These are phyloP conservation scores for Dolomedes plantarius DNA, from an alignment of 2,888 invertebrate species.

Conservation along the genomic window DNA sequence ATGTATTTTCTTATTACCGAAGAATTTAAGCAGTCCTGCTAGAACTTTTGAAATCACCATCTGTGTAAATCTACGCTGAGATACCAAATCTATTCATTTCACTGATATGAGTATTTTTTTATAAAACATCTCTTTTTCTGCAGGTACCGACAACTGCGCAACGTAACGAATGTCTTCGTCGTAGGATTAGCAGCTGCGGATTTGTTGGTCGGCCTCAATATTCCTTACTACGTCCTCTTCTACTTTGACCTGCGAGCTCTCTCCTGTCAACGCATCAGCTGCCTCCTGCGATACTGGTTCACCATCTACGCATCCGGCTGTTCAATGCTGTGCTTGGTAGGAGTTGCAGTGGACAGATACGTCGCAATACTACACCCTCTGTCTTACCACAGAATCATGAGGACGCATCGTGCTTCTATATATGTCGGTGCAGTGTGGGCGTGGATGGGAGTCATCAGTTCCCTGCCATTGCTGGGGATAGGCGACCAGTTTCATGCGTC, in stretches of 20 bases:
- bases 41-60: no score
- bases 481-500: slow-evolving; percentile 58
- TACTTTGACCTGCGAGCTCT: slow-evolving; percentile 73
- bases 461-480: slow-evolving; percentile 72
- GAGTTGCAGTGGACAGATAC: slow-evolving; percentile 73
- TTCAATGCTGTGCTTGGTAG: slow-evolving; percentile 73
- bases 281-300: slow-evolving; percentile 73
- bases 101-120: no score
- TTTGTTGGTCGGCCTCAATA: slow-evolving; percentile 72
- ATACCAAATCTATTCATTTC: no score
- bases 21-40: no score
- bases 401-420: slow-evolving; percentile 49
- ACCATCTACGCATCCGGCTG: slow-evolving; percentile 72
- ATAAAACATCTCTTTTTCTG: background rate
- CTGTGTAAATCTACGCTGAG: no score
- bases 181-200: slow-evolving; percentile 73
- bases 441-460: slow-evolving; percentile 73
- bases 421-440: slow-evolving; percentile 71
- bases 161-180: slow-evolving; percentile 73
- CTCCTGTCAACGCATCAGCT: slow-evolving; percentile 72
- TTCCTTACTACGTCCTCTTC: slow-evolving; percentile 74
- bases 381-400: slow-evolving; percentile 72
- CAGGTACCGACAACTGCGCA: slow-evolving; percentile 69
- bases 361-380: slow-evolving; percentile 73
- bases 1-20: no score